Percentiles rank a stretch among this genome's conserved stretches.
Conservation (phyloP, 2,797 vertebrate genomes). For the Girardinus metallicus region DNA sequence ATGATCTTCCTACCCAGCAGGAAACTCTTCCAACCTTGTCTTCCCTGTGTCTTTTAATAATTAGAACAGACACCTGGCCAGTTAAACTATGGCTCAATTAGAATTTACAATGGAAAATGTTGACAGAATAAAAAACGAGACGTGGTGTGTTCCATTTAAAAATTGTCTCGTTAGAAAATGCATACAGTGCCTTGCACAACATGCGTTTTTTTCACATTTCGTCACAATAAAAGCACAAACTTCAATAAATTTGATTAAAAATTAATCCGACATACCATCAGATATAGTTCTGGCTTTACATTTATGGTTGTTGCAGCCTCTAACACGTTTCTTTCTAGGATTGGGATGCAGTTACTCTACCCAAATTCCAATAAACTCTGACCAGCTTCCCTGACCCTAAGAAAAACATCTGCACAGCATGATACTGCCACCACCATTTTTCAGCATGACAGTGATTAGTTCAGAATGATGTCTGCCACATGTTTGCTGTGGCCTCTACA, state of each 20-base stretch:
- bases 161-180: neutral
- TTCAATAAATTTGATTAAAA: neutral
- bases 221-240: neutral
- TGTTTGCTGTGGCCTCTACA: neutral
- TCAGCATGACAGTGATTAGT: neutral
- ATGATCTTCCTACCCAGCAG: constrained; percentile 64
- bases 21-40: constrained; percentile 28
- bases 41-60: constrained; percentile 41
- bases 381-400: neutral
- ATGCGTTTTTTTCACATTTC: neutral
- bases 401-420: neutral
- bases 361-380: neutral
- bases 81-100: constrained; percentile 39
- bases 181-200: neutral
- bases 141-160: constrained; percentile 7
- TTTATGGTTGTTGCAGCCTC: neutral
- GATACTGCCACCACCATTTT: neutral
- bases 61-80: constrained; percentile 39
- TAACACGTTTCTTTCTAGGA: neutral
- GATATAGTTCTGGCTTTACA: neutral
- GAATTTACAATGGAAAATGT: constrained; percentile 13
- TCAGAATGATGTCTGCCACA: neutral
- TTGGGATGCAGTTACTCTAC: neutral
- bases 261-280: neutral
- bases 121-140: constrained; percentile 38